Base-by-base conservation (phyloP, 2,888 invertebrate species). In the Chaetogeoica ovagalla region DNA sequence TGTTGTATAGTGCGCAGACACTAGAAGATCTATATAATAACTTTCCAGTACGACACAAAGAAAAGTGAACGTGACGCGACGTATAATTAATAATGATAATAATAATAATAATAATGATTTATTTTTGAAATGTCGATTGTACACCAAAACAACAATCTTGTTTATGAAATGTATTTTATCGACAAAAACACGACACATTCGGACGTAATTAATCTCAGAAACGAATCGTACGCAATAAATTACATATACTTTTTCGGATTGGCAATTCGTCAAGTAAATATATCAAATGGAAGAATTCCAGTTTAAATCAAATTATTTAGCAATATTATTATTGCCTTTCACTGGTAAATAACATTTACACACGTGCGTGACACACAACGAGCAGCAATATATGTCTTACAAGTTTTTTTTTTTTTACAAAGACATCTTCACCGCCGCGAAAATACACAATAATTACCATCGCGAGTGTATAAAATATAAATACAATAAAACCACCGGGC, bases 301-400 rank as follows among this genome's bases (percentile, higher is more conserved):
- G 55, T 63, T 63, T 15, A 65, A 37, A 65, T 55, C 9, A 55
- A 37, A 55, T 48, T 11, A 65, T 74, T 63, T 74, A 63, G 63
- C 37, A 39, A 19, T 21, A 63, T 52, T 73, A 71, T 30, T 30
- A 30, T 30, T 30, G 30, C 23, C 17, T 60, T 23, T 39, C 11
- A 55, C 63, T 37, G 6, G 15, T 65, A 65, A n/a, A 52, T 55
- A 30, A 30, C 30, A 0, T 37, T n/a, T n/a, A n/a, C n/a, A 21
- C n/a, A 30, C 11, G 23, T 13, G 52, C 30, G 30, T 23, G 48
- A 63, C 30, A 30, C 37, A 15, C 30, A 6, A 3, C 17, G 30
- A 30, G 30, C 30, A 30, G 30, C 4, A 30, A 30, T 30, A 30
- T 30, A 30, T 4, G 30, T 4, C 62, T 37, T 30, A 15, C 19